Base-by-base conservation (phyloP, 1,140 invertebrate genomes). In the Saccostrea echinata region DNA sequence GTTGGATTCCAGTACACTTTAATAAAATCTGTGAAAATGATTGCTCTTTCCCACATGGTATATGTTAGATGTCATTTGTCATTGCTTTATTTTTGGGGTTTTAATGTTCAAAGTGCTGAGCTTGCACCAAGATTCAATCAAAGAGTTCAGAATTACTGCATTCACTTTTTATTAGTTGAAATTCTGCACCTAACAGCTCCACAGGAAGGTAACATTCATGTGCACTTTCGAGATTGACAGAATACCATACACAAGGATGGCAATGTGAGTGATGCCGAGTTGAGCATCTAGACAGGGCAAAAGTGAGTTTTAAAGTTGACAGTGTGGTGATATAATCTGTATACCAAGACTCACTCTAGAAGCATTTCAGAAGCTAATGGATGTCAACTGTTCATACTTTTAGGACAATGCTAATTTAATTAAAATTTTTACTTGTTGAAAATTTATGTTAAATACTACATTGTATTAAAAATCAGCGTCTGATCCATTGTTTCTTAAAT, bases 81-180 rank as follows among this genome's bases (percentile, higher is more conserved):
- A 3, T 76, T 30, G 27, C 27, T 76, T 27, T 13, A 76, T 30
- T 76, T 27, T 76, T 11, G 4, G 27, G 1, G 24, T 4, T 76
- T 64, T 64, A 16, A 33, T 76, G 30, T 16, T 27, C 27, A 30
- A 76, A 30, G 68, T 76, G 68, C 68, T 76, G 68, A 76, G 68
- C 68, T 76, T 76, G 30, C 68, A 76, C 68, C 68, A 76, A 76
- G 68, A 76, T 76, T 76, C 27, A 30, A 33, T 76, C 68, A 76
- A 76, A 61, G 55, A 61, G n/a, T 18, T 61, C n/a, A n/a, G 18
- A 21, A 21, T 61, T 61, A 61, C 21, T 61, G n/a, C 55, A 61
- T 61, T n/a, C 55, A 61, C n/a, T 18, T 61, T n/a, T 6, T 61
- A 21, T 43, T 18, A 21, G 16, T 21, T 61, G 55, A 21, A 61